A percentile compares a stretch with the other conserved stretches of the same genome.
phyloP scores from a whole-genome alignment of 2,113 vertebrate species.

The Halcyon malimbica region DNA sequence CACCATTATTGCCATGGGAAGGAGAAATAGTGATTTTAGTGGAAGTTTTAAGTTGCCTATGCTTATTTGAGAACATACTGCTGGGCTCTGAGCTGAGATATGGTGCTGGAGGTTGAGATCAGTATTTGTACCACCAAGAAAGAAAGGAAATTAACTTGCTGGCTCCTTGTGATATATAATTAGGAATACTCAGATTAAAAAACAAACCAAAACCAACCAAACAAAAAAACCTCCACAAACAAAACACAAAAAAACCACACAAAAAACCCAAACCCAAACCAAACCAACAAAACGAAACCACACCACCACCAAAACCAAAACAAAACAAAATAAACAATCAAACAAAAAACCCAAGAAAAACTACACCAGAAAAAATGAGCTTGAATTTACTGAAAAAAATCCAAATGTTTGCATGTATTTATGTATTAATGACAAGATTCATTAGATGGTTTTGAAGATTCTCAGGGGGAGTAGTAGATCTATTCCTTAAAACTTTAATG shows the following conservation, averaged over 20 bases:
- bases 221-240: not conserved
- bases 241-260: not conserved
- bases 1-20: not conserved
- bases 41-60: not conserved
- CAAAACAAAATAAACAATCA: too few species aligned
- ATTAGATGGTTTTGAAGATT: not conserved
- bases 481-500: not conserved
- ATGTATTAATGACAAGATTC: not conserved
- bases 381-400: not conserved
- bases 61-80: not conserved
- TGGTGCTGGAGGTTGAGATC: not conserved
- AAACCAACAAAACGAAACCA: too few species aligned
- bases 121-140: not conserved
- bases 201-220: too few species aligned
- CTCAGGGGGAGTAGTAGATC: not conserved
- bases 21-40: not conserved
- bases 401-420: not conserved
- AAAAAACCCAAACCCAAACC: too few species aligned
- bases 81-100: not conserved
- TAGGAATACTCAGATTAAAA: not conserved
- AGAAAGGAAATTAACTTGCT: not conserved
- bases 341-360: not conserved
- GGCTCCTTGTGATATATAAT: not conserved
- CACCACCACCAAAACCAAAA: too few species aligned
- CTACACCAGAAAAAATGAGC: not conserved